These are phyloP conservation scores for Fragum fragum DNA, from an alignment of 2,888 invertebrate species.

Conservation along the genomic window DNA sequence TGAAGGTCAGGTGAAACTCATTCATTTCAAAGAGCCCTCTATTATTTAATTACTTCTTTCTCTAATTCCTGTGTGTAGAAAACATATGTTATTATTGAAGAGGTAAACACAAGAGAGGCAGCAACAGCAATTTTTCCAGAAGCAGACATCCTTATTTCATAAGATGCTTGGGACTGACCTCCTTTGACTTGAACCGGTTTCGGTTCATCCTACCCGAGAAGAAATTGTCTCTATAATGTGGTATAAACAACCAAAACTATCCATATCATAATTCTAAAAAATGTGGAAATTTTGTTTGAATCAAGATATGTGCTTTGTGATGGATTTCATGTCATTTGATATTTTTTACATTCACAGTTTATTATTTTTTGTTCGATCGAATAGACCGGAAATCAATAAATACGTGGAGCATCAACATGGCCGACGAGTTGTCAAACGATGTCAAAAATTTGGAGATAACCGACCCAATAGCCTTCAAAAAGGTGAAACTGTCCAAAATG, in stretches of 20 bases:
- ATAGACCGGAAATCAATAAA: slow-evolving; percentile 42
- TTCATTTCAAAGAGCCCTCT: too few relatives aligned
- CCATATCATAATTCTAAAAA: too few relatives aligned
- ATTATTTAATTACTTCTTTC: slow-evolving; percentile 62
- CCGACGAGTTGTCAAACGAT: slow-evolving; percentile 72
- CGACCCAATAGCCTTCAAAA: slow-evolving; percentile 39
- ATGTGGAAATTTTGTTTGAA: too few relatives aligned
- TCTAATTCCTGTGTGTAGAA: slow-evolving; percentile 71
- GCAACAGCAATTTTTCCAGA: slow-evolving; percentile 68
- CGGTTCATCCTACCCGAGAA: too few relatives aligned
- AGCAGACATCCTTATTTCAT: slow-evolving; percentile 45
- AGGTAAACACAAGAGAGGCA: slow-evolving; percentile 64
- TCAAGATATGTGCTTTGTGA: too few relatives aligned
- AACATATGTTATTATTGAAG: slow-evolving; percentile 73
- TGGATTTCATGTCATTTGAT: too few relatives aligned
- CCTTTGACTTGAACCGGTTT: not conserved
- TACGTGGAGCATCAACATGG: slow-evolving; percentile 73
- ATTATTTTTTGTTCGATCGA: slow-evolving; percentile 9
- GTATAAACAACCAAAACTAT: too few relatives aligned
- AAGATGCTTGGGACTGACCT: not conserved
- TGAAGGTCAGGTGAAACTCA: too few relatives aligned
- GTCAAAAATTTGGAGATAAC: slow-evolving; percentile 69
- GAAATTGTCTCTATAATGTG: too few relatives aligned
- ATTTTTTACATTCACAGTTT: too few relatives aligned
- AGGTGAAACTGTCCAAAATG: slow-evolving; percentile 43